Evolutionary conservation across 2,113 vertebrate genomes (phyloP), one percentile per base, ranked within the genome.

Genomic region (Danio rerio): DNA sequence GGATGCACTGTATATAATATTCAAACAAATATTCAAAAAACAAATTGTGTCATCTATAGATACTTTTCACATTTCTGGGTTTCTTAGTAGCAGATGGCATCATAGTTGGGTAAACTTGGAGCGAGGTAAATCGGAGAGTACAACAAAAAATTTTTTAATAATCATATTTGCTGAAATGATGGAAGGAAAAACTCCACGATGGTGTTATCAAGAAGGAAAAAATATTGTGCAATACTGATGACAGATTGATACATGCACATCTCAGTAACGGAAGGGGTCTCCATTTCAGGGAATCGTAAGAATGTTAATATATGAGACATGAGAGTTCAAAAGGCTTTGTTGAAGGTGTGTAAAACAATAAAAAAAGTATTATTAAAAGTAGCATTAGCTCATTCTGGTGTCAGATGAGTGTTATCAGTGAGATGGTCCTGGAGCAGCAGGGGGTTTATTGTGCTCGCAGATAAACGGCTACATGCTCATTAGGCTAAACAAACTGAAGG

Each of bases 401-500:
- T 76, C 43, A 61, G 45, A 61, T 52, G 59, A 52, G 9, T 18
- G 47, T 79, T 79, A 79, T 79, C 77, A 79, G 77, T 52, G 49
- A 66, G 62, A 43, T 79, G 58, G 74, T 63, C 5, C 43, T 50
- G 45, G 11, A 63, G 20, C 75, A 77, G 75, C 45, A 63, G 75
- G 75, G 59, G 77, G 77, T 66, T 79, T 31, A 79, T 79, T 79
- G 52, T 55, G 9, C 15, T 43, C 10, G 13, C 42, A 42, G 77
- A 66, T 79, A 68, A 79, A 65, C 31, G 16, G 77, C 49, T 66
- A 79, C 31, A 53, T 66, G 62, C 61, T 52, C 49, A 66, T 79
- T 79, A 79, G 77, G 59, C 47, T 79, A 79, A 79, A 55, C 49
- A 79, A 79, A 79, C 77, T 43, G 49, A 55, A 31, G 62, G 15